Conservation (phyloP, 2,888 invertebrate species). For the Tipula vernalis region DNA sequence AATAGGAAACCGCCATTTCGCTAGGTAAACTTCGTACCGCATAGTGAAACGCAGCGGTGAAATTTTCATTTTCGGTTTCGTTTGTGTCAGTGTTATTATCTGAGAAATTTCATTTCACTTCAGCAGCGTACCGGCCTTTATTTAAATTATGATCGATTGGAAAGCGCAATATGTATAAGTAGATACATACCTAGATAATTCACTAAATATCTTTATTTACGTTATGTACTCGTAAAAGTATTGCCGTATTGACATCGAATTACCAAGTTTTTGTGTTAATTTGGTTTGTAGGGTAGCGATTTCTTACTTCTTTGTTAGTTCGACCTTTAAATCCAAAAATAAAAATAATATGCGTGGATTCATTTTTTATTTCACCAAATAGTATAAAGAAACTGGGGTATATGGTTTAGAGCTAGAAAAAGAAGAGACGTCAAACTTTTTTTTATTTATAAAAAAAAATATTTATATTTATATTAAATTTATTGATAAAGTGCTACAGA, state of each 20-base stretch:
- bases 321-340: not conserved
- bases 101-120: too few relatives aligned
- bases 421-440: not conserved
- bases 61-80: too few relatives aligned
- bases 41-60: too few relatives aligned
- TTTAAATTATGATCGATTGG: too few relatives aligned
- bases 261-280: not conserved
- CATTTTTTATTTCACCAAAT: not conserved
- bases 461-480: not conserved
- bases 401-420: not conserved
- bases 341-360: not conserved
- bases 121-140: too few relatives aligned
- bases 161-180: too few relatives aligned
- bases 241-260: not conserved
- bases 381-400: not conserved
- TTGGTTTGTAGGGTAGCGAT: not conserved
- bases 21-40: too few relatives aligned
- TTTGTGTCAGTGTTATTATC: too few relatives aligned
- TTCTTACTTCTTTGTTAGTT: not conserved
- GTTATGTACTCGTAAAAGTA: too few relatives aligned
- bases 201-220: too few relatives aligned
- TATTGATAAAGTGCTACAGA: not conserved
- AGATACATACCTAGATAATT: too few relatives aligned
- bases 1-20: too few relatives aligned
- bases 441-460: not conserved